phyloP scores from a whole-genome alignment of 2,797 vertebrate species.

The Phataginus tricuspis region DNA sequence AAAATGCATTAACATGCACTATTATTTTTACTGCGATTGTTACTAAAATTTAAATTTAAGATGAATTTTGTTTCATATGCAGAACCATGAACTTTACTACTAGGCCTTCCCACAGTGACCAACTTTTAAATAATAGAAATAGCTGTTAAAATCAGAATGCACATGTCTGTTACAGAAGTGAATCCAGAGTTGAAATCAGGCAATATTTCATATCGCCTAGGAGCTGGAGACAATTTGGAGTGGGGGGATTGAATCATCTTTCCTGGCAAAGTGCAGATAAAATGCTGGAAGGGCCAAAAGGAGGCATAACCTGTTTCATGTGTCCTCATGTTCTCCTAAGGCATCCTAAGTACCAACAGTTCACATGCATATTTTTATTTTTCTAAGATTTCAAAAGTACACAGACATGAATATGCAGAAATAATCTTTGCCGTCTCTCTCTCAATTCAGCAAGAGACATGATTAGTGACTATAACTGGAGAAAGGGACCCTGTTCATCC shows the following conservation, averaged over 20 bases:
- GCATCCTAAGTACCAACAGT: not conserved
- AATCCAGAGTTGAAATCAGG: not conserved
- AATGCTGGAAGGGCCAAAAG: not conserved
- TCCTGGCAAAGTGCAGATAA: not conserved
- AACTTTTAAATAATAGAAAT: not conserved
- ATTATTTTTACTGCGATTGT: constrained; percentile 1
- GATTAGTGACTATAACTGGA: constrained; percentile 17
- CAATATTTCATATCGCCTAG: not conserved
- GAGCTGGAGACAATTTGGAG: not conserved
- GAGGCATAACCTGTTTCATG: not conserved
- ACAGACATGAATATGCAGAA: constrained; percentile 5
- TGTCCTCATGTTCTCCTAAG: not conserved
- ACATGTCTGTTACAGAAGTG: not conserved
- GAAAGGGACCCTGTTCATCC: constrained; percentile 26
- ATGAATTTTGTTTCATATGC: not conserved
- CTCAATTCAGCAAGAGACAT: not conserved
- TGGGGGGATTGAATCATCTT: not conserved
- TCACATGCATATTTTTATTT: constrained; percentile 29
- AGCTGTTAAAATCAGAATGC: not conserved
- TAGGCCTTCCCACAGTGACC: not conserved
- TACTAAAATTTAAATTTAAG: constrained; percentile 30
- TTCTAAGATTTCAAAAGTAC: constrained; percentile 6
- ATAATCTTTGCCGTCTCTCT: not conserved
- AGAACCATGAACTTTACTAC: not conserved
- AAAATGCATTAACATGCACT: not conserved